A percentile compares a stretch with the other conserved stretches of the same genome.
These are phyloP conservation scores for Rissa tridactyla DNA, from an alignment of 2,113 vertebrate genomes.

Conservation along the genomic window DNA sequence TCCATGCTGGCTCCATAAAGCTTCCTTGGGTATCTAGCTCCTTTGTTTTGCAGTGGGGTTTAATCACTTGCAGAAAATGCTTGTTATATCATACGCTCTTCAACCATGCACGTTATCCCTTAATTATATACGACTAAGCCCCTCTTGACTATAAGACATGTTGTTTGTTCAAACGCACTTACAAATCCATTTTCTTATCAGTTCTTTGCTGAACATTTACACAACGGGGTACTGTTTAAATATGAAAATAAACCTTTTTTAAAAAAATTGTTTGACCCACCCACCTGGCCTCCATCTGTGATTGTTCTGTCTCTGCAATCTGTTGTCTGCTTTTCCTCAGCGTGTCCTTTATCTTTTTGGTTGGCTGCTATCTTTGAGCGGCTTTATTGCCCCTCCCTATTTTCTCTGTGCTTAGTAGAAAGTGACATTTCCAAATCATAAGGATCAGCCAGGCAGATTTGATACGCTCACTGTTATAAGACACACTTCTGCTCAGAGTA, in stretches of 20 bases:
- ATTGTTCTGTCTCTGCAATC: constrained; percentile 68
- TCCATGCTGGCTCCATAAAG: not conserved
- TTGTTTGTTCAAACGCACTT: constrained; percentile 58
- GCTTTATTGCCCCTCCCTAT: constrained; percentile 46
- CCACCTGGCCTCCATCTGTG: constrained; percentile 81
- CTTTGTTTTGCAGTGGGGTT: not conserved
- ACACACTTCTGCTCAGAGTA: constrained; percentile 48
- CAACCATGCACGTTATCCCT: constrained; percentile 29
- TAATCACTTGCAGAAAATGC: constrained; percentile 13
- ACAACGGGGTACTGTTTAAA: constrained; percentile 63
- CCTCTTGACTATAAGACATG: constrained; percentile 31
- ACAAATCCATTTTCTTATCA: constrained; percentile 69
- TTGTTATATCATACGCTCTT: constrained; percentile 17
- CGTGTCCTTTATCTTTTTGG: constrained; percentile 81
- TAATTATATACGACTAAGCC: constrained; percentile 37
- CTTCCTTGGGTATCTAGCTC: not conserved
- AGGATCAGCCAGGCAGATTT: constrained; percentile 76
- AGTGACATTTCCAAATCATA: constrained; percentile 70
- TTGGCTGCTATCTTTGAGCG: constrained; percentile 75
- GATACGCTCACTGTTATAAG: constrained; percentile 73
- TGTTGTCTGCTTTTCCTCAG: constrained; percentile 76
- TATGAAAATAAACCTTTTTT: constrained; percentile 79
- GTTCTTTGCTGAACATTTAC: constrained; percentile 65
- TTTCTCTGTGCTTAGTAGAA: constrained; percentile 51
- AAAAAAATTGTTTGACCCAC: constrained; percentile 70